Evolutionary conservation across 2,797 vertebrate species (phyloP).

Genomic region (Cacajao melanocephalus): DNA sequence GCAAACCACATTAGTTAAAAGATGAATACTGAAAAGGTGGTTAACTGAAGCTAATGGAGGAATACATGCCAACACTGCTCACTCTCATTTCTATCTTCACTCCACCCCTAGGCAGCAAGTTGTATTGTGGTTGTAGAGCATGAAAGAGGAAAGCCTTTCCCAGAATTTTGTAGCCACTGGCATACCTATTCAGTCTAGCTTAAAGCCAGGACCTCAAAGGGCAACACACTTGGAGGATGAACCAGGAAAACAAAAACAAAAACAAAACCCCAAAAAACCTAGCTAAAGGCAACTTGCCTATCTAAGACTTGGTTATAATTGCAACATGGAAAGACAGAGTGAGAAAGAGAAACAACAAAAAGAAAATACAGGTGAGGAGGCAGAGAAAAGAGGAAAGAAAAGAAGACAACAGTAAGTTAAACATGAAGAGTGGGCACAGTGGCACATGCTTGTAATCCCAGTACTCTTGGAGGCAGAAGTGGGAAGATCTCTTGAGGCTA

Average conservation of each 20-base stretch:
- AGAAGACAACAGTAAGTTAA: background rate
- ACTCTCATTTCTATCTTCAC: background rate
- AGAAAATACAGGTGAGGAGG: background rate
- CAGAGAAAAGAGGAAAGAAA: background rate
- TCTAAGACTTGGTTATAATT: background rate
- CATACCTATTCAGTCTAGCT: background rate
- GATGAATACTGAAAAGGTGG: background rate
- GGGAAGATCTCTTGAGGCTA: background rate
- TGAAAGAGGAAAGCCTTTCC: background rate
- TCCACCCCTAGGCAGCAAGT: background rate
- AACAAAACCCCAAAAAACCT: background rate
- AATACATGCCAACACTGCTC: background rate
- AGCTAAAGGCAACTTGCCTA: background rate
- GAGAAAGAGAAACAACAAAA: no score
- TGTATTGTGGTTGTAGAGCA: background rate
- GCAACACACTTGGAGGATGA: background rate
- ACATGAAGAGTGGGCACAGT: background rate
- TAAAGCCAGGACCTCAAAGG: background rate
- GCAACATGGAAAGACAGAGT: background rate
- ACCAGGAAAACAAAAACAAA: background rate
- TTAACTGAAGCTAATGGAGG: background rate
- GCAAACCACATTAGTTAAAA: background rate
- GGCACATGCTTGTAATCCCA: background rate
- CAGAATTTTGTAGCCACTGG: background rate
- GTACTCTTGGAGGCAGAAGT: background rate